Evolutionary conservation across 2,113 vertebrate species (phyloP), one percentile per base, ranked within the genome.

Genomic region (Sardina pilchardus): DNA sequence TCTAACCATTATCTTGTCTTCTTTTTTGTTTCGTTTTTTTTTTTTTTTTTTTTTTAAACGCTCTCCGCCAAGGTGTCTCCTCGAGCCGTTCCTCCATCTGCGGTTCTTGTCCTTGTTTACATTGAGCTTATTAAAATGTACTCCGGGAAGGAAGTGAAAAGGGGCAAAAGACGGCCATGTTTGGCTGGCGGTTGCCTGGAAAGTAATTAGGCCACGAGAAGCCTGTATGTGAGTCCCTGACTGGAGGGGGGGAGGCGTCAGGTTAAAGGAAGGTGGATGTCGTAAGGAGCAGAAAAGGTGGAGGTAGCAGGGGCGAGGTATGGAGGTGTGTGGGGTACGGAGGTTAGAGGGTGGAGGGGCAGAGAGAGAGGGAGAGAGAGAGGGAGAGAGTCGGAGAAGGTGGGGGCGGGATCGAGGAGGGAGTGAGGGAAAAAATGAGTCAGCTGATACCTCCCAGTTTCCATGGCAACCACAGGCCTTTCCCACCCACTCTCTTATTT

Each of bases 381-480:
- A 85, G 67, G 63, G 85, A 84, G 82, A 42, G 89, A 82, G 88
- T 87, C 85, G 89, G 87, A 90, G 86, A 87, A 84, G 84, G 83
- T 86, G 85, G 14, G 83, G 81, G 89, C 87, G 87, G 90, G 91
- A 87, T 90, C 83, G 87, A 91, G 90, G 88, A 87, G 88, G 88
- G 87, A 89, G 84, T 87, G 45, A 48, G 80, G 85, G 93, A 92
- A 90, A 91, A 92, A 93, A 90, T 94, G 92, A 90, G 89, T 94
- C 94, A 94, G 94, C 94, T 94, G 94, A 95, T 94, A 92, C 93
- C 92, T 93, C 93, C 91, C 91, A 94, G 95, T 96, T 95, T 95
- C 94, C 95, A 95, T 95, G 94, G 90, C 88, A 94, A 95, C 95
- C 30, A 36, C 26, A 91, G 92, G 91, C 94, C 93, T 94, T 95